These are phyloP conservation scores for Tolmerus cingulatus DNA, from an alignment of 2,888 invertebrate genomes.

Conservation along the genomic window DNA sequence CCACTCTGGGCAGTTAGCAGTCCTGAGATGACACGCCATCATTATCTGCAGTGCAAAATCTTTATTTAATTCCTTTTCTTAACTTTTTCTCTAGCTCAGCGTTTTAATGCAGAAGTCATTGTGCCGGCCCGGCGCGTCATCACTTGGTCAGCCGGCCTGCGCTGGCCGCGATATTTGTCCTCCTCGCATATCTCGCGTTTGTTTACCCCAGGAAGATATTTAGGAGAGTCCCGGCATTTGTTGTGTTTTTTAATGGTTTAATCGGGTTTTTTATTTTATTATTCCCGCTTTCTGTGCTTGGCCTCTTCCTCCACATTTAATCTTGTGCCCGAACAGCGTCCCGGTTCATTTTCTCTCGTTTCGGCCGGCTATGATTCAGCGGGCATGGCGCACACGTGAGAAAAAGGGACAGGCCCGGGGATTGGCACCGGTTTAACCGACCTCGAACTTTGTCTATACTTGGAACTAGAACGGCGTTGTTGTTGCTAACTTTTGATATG, in stretches of 20 bases:
- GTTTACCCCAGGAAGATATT: background rate
- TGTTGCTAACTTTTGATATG: background rate
- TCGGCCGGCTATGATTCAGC: background rate
- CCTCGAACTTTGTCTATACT: slow-evolving; percentile 19
- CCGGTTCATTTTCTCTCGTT: background rate
- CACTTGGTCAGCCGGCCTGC: background rate
- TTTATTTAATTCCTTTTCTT: background rate
- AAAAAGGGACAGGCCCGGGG: slow-evolving; percentile 13
- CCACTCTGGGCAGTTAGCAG: background rate
- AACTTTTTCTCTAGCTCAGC: background rate
- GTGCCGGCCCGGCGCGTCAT: background rate
- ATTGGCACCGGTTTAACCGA: slow-evolving; percentile 20
- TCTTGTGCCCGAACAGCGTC: background rate
- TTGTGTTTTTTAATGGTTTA: background rate
- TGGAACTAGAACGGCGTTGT: slow-evolving; percentile 5
- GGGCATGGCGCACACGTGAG: background rate
- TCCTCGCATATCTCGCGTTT: background rate
- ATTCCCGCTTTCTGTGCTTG: background rate
- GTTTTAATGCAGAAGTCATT: background rate
- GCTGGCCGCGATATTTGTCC: background rate
- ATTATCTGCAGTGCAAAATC: background rate
- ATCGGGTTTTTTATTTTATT: background rate
- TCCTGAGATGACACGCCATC: background rate
- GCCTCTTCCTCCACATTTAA: background rate
- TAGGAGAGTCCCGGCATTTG: background rate